phyloP scores from a whole-genome alignment of 2,113 vertebrate species.

The Rhabdomys dilectus region DNA sequence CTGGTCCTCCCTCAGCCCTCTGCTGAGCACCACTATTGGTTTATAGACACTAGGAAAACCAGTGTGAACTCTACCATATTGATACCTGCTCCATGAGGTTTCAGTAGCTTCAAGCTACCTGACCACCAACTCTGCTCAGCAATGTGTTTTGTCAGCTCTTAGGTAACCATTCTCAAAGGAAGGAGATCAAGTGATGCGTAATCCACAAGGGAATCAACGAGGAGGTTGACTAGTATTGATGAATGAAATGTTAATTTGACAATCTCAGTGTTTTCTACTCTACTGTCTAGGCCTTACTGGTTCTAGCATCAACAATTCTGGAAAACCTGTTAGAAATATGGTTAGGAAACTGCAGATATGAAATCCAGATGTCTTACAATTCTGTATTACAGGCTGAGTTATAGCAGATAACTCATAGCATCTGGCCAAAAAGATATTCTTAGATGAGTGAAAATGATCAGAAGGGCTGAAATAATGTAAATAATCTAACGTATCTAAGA shows the following conservation, averaged over 20 bases:
- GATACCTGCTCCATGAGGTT: neutral
- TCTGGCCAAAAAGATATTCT: neutral
- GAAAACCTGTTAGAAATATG: neutral
- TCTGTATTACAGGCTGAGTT: neutral
- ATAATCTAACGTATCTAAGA: neutral
- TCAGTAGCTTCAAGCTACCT: neutral
- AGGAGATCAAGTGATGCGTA: neutral
- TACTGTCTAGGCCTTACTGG: neutral
- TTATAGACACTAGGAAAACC: slow-evolving; percentile 11
- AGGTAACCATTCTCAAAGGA: neutral
- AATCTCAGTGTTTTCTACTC: neutral
- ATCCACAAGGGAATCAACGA: neutral
- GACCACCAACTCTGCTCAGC: neutral
- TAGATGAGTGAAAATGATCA: neutral
- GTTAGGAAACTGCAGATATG: neutral
- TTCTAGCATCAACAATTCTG: slow-evolving; percentile 6
- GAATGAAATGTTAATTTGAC: neutral
- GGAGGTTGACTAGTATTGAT: neutral
- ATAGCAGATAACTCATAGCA: neutral
- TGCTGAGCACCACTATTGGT: neutral
- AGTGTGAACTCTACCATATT: neutral
- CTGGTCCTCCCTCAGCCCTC: neutral
- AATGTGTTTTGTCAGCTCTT: neutral
- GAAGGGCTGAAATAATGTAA: neutral
- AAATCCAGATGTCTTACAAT: neutral